A percentile compares a stretch with the other conserved stretches of the same genome.
These are phyloP conservation scores for Hypocryptadius cinnamomeus DNA, from an alignment of 2,113 vertebrate genomes.

Conservation along the genomic window DNA sequence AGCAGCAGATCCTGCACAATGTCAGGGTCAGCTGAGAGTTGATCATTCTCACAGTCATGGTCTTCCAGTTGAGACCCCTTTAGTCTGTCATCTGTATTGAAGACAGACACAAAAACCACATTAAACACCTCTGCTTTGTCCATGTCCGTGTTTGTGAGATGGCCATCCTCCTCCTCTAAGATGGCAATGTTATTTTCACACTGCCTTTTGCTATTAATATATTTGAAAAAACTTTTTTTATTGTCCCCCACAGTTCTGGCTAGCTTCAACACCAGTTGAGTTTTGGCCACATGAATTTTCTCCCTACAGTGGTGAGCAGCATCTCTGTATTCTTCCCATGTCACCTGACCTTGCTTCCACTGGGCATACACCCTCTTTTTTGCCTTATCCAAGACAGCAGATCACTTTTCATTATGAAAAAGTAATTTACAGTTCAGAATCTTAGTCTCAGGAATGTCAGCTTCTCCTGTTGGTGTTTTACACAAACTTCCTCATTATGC, in stretches of 20 bases:
- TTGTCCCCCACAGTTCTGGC: not conserved
- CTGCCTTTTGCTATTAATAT: not conserved
- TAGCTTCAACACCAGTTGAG: not conserved
- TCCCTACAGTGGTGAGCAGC: not conserved
- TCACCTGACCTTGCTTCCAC: not conserved
- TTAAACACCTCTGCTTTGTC: not conserved
- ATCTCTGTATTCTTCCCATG: not conserved
- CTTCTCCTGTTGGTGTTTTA: not conserved
- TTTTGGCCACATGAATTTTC: not conserved
- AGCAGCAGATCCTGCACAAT: not conserved
- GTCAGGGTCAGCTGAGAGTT: not conserved
- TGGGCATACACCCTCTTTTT: not conserved
- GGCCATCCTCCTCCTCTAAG: not conserved
- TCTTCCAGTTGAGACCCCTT: not conserved
- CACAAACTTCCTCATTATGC: not conserved
- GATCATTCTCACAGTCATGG: not conserved
- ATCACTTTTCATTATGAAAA: not conserved
- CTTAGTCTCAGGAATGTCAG: not conserved
- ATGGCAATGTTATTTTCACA: not conserved
- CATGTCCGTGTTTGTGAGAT: too few relatives aligned
- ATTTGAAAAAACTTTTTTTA: not conserved
- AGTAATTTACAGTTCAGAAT: not conserved
- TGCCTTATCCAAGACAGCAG: not conserved
- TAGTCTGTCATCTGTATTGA: not conserved
- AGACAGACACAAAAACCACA: not conserved